A percentile compares a stretch with the other conserved stretches of the same genome.
phyloP scores from a whole-genome alignment of 2,888 invertebrate species.

The Diarsia mendica region DNA sequence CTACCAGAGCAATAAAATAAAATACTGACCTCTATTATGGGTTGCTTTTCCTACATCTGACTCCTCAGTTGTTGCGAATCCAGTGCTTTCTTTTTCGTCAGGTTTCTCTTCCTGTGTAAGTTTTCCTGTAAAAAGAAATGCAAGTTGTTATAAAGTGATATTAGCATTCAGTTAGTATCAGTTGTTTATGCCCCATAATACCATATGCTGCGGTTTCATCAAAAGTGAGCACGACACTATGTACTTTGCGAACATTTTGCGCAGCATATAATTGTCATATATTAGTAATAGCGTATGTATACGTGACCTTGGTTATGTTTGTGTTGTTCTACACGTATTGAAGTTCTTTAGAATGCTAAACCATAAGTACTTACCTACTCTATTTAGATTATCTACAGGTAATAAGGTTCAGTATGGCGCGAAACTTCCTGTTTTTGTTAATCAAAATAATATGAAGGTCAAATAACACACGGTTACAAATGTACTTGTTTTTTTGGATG shows the following conservation, averaged over 20 bases:
- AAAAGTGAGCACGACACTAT: too few species aligned
- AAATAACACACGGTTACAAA: not conserved
- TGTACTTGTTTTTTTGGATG: not conserved
- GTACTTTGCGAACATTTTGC: too few species aligned
- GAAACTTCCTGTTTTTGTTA: constrained; percentile 1
- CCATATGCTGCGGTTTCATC: too few species aligned
- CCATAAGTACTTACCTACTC: not conserved
- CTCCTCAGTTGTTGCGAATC: constrained; percentile 83
- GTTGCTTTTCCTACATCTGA: constrained; percentile 72
- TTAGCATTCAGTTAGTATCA: too few species aligned
- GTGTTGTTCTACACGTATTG: not conserved
- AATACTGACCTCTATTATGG: constrained; percentile 66
- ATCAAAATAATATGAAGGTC: not conserved
- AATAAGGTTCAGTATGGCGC: not conserved
- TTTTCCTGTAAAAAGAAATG: constrained; percentile 67
- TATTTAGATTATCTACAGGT: constrained; percentile 3
- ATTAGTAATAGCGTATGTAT: not conserved
- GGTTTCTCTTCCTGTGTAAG: constrained; percentile 70
- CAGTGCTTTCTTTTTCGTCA: constrained; percentile 69
- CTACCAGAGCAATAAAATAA: not conserved
- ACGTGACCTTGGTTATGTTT: constrained; percentile 10
- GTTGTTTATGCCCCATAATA: too few species aligned
- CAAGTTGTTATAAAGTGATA: not conserved
- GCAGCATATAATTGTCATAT: too few species aligned
- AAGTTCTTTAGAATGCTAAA: not conserved